Percentiles rank a stretch among this genome's conserved stretches.
Evolutionary conservation across 2,888 invertebrate species (phyloP).

Genomic region (Thalpophila matura): DNA sequence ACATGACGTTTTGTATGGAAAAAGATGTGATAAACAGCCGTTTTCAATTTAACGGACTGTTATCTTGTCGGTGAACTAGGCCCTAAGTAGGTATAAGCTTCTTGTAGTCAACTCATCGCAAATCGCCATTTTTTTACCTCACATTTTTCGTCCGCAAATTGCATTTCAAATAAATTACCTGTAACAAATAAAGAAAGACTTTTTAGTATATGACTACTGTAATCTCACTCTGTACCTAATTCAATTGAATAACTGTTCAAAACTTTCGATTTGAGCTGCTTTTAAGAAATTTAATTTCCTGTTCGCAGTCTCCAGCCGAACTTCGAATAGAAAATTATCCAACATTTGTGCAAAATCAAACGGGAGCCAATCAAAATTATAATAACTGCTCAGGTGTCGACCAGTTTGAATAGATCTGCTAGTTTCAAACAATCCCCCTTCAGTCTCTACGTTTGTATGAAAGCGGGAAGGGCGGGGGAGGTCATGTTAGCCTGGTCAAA

Average conservation of each 20-base stretch:
- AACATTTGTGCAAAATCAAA: slow-evolving; percentile 66
- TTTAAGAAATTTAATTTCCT: slow-evolving; percentile 82
- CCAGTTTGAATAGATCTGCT: slow-evolving; percentile 61
- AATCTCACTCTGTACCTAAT: slow-evolving; percentile 11
- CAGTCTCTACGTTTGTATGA: neutral
- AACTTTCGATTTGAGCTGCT: slow-evolving; percentile 39
- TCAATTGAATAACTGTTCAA: slow-evolving; percentile 24
- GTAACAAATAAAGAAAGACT: slow-evolving; percentile 14
- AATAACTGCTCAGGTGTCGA: slow-evolving; percentile 75
- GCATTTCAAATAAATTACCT: slow-evolving; percentile 21
- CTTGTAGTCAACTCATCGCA: too few relatives aligned
- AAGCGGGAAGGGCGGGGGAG: slow-evolving; percentile 37
- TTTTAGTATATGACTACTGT: neutral
- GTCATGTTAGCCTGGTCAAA: slow-evolving; percentile 61
- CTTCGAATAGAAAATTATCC: slow-evolving; percentile 72
- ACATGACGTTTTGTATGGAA: too few relatives aligned
- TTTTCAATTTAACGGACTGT: too few relatives aligned
- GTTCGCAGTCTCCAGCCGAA: slow-evolving; percentile 53
- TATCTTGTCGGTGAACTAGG: too few relatives aligned
- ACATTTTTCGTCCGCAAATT: neutral
- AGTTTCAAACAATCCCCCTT: slow-evolving; percentile 20
- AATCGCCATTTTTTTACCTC: neutral
- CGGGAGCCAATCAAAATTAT: slow-evolving; percentile 81
- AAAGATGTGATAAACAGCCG: too few relatives aligned
- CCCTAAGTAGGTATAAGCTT: too few relatives aligned